These are phyloP conservation scores for Glomeris maerens DNA, from an alignment of 1,140 invertebrate genomes.

Conservation along the genomic window DNA sequence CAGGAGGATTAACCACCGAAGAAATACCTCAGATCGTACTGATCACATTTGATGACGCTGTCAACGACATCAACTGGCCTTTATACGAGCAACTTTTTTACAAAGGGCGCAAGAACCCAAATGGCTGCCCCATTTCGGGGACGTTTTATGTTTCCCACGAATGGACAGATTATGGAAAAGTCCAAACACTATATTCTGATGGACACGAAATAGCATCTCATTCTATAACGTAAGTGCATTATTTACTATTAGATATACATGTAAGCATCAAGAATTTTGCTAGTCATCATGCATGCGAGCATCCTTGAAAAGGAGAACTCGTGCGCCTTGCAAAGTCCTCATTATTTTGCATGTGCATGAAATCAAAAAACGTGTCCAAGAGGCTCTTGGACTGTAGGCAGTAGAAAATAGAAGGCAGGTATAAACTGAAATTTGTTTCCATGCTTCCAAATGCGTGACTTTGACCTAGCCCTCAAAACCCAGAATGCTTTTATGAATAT, in stretches of 20 bases:
- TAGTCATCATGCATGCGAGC: too few species aligned
- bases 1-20: slow-evolving; percentile 45
- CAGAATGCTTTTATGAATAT: too few species aligned
- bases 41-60: slow-evolving; percentile 85
- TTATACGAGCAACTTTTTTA: slow-evolving; percentile 78
- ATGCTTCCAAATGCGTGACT: too few species aligned
- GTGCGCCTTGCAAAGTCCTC: too few species aligned
- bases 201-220: slow-evolving; percentile 95
- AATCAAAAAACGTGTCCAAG: too few species aligned
- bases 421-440: too few species aligned
- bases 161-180: slow-evolving; percentile 95
- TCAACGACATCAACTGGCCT: slow-evolving; percentile 86
- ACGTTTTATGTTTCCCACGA: slow-evolving; percentile 97
- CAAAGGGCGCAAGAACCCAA: slow-evolving; percentile 72
- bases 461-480: too few species aligned
- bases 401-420: too few species aligned
- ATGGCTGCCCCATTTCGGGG: slow-evolving; percentile 85
- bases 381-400: too few species aligned
- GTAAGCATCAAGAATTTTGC: too few species aligned
- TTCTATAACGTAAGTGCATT: slow-evolving; percentile 71
- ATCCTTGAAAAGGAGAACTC: too few species aligned
- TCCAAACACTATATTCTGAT: slow-evolving; percentile 82
- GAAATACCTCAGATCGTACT: slow-evolving; percentile 80
- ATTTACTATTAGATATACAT: neutral
- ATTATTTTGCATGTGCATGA: too few species aligned